Evolutionary conservation across 1,140 invertebrate species (phyloP).

Genomic region (Saccostrea echinata): DNA sequence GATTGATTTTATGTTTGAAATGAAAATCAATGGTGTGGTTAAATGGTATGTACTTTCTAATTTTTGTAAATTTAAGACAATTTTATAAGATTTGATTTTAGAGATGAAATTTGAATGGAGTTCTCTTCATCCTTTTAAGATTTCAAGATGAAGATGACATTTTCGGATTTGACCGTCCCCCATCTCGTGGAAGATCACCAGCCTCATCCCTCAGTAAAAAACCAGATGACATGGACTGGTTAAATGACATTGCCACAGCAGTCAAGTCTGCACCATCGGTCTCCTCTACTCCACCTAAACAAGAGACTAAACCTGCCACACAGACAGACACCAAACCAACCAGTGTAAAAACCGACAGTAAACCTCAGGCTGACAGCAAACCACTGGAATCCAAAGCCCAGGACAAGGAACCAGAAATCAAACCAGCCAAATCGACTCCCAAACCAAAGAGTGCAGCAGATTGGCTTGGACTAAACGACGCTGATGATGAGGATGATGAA

Average conservation of each 20-base stretch:
- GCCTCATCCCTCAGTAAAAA: slow-evolving; percentile 45
- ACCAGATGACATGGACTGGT: slow-evolving; percentile 69
- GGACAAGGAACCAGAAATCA: slow-evolving; percentile 34
- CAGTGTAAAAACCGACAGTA: slow-evolving; percentile 31
- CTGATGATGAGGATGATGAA: slow-evolving; percentile 66
- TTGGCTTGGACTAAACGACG: slow-evolving; percentile 68
- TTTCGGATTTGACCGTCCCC: slow-evolving; percentile 68
- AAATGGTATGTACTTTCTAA: too few species aligned
- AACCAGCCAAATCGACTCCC: not conserved
- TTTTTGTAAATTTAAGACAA: too few species aligned
- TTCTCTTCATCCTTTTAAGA: slow-evolving; percentile 27
- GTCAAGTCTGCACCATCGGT: slow-evolving; percentile 41
- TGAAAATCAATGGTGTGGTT: too few species aligned
- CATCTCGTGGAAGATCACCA: slow-evolving; percentile 57
- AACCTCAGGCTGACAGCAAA: slow-evolving; percentile 11
- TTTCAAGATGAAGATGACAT: slow-evolving; percentile 73
- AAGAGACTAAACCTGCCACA: slow-evolving; percentile 1
- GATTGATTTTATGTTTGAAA: too few species aligned
- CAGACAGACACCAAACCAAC: slow-evolving; percentile 42
- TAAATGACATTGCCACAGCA: slow-evolving; percentile 56
- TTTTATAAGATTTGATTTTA: too few species aligned
- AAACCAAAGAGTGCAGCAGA: slow-evolving; percentile 55
- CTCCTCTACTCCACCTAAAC: not conserved
- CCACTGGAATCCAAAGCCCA: slow-evolving; percentile 30
- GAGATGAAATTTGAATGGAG: too few species aligned